These are phyloP conservation scores for Dromaius novaehollandiae DNA, from an alignment of 2,113 vertebrate species.

Conservation along the genomic window DNA sequence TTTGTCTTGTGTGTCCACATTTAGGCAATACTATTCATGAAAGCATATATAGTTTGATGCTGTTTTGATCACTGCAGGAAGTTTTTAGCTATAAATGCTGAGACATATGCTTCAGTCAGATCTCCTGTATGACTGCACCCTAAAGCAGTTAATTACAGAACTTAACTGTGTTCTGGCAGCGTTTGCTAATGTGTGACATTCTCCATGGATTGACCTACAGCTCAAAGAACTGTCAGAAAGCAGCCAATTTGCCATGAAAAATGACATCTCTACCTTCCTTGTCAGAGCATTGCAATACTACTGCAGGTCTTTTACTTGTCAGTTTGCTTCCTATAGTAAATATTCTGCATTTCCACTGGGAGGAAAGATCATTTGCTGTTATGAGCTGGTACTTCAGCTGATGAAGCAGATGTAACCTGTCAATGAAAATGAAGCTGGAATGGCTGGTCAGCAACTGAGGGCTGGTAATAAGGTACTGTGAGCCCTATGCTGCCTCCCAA, in stretches of 20 bases:
- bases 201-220: not conserved
- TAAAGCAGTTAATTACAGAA: not conserved
- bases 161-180: not conserved
- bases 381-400: not conserved
- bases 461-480: not conserved
- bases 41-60: not conserved
- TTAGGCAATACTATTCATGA: not conserved
- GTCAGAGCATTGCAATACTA: not conserved
- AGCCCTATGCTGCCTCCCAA: not conserved
- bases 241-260: not conserved
- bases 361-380: not conserved
- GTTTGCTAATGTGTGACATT: not conserved
- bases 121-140: not conserved
- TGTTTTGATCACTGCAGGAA: not conserved
- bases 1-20: not conserved
- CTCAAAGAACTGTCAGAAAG: not conserved
- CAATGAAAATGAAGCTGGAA: not conserved
- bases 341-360: not conserved
- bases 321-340: not conserved
- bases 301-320: fast-evolving
- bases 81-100: not conserved
- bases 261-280: not conserved
- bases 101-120: not conserved
- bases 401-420: not conserved
- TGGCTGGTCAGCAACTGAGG: not conserved